Percentiles rank a stretch among this genome's conserved stretches.
Conservation (phyloP, 2,797 vertebrate species). For the Pelodytes ibericus region DNA sequence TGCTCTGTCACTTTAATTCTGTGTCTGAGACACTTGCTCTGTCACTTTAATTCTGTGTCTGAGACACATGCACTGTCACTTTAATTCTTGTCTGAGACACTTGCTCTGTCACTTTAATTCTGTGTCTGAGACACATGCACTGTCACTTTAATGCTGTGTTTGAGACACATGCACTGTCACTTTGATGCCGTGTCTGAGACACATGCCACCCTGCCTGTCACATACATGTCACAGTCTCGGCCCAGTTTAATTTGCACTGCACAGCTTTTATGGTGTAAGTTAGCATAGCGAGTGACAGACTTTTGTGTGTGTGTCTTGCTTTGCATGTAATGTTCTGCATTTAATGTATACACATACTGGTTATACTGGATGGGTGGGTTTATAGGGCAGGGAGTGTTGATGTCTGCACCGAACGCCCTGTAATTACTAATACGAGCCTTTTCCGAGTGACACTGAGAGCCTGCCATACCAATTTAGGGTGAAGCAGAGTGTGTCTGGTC, state of each 20-base stretch:
- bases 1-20: no score
- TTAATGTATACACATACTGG: slow-evolving; percentile 31
- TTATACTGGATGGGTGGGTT: slow-evolving; percentile 48
- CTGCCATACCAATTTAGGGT: neutral
- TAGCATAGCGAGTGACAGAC: neutral
- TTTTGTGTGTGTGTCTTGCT: neutral
- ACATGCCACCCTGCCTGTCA: neutral
- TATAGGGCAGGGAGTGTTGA: slow-evolving; percentile 41
- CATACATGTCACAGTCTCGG: neutral
- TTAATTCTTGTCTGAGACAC: no score
- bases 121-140: neutral
- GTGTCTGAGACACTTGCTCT: no score
- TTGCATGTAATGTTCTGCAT: slow-evolving; percentile 1
- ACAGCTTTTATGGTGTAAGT: neutral
- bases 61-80: no score
- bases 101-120: no score
- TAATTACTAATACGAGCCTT: slow-evolving; percentile 38
- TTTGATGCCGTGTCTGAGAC: neutral
- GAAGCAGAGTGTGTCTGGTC: neutral
- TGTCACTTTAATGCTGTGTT: neutral
- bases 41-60: no score
- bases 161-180: neutral
- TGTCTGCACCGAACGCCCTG: slow-evolving; percentile 43
- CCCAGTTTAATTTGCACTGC: neutral
- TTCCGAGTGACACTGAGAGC: neutral